Evolutionary conservation across 2,888 invertebrate genomes (phyloP).

Genomic region (Chrysolina haemoptera): DNA sequence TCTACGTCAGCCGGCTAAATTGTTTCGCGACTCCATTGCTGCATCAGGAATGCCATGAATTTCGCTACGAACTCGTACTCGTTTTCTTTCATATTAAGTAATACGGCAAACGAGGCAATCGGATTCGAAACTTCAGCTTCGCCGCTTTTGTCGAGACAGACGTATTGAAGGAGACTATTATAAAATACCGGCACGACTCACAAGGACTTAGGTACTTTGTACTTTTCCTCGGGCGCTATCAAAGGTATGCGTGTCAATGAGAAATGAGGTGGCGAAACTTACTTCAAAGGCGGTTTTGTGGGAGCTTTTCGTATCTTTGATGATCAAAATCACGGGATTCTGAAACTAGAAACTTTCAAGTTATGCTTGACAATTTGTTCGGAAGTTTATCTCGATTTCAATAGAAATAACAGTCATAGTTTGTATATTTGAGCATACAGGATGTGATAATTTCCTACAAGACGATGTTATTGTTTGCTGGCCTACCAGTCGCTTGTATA

Average conservation of each 20-base stretch:
- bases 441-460: too few relatives aligned
- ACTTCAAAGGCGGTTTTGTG: too few relatives aligned
- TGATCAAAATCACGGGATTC: too few relatives aligned
- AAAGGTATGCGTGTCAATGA: constrained; percentile 13
- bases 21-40: constrained; percentile 10
- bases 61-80: background rate
- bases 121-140: constrained; percentile 5
- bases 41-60: constrained; percentile 4
- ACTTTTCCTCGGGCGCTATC: background rate
- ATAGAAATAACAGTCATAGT: too few relatives aligned
- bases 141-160: background rate
- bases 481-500: too few relatives aligned
- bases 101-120: constrained; percentile 12
- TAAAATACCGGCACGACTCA: background rate
- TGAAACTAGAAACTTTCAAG: too few relatives aligned
- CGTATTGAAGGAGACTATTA: constrained; percentile 4
- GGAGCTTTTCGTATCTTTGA: too few relatives aligned
- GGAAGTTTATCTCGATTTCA: too few relatives aligned
- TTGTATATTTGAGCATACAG: too few relatives aligned
- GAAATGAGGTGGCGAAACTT: background rate
- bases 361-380: too few relatives aligned
- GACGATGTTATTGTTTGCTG: too few relatives aligned
- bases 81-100: constrained; percentile 16
- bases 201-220: constrained; percentile 2
- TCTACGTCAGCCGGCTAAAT: constrained; percentile 2